Base-by-base conservation (phyloP, 2,888 invertebrate genomes). In the Drosophila crucigera region DNA sequence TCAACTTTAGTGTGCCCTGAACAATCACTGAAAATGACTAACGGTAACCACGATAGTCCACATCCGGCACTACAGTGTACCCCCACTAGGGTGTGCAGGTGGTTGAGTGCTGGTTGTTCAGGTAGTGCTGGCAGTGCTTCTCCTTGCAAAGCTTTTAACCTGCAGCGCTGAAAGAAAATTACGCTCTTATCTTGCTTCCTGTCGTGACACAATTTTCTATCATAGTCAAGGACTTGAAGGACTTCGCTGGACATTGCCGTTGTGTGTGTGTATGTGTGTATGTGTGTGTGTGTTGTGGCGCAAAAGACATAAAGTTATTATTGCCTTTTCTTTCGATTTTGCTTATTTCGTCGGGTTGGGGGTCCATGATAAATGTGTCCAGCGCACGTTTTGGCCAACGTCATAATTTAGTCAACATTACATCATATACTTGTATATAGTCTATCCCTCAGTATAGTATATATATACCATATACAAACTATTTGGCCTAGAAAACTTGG, bases 151-250 rank as follows among this genome's bases (percentile, higher is more conserved):
- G 87, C 86, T 82, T 86, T 86, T 67, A 76, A 76, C 70, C 74
- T 74, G 74, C 74, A 74, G 80, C 83, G 89, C 80, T 89, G 91
- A 87, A 87, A 87, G 92, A 91, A 89, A 91, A 92, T 92, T 93
- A 93, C 92, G 92, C 89, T 92, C 93, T 93, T 93, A 93, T 93
- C 93, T 93, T 83, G 92, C 88, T 93, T 93, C 93, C 93, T 93
- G 93, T 93, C 93, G 93, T 93, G 93, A 91, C 91, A 92, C 90
- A 93, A 91, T 92, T 92, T 93, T 92, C 91, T 92, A 92, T 93
- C 91, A 92, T 91, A 91, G 82, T 65, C 61, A 74, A 84, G 73
- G 80, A 62, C 63, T 76, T 59, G 53, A 56, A 63, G 62, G 58
- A 77, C 59, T 65, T 61, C 35, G 31, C 52, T 33, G 59, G 68